Conservation (phyloP, 2,888 invertebrate species). For the Bibio marci region DNA sequence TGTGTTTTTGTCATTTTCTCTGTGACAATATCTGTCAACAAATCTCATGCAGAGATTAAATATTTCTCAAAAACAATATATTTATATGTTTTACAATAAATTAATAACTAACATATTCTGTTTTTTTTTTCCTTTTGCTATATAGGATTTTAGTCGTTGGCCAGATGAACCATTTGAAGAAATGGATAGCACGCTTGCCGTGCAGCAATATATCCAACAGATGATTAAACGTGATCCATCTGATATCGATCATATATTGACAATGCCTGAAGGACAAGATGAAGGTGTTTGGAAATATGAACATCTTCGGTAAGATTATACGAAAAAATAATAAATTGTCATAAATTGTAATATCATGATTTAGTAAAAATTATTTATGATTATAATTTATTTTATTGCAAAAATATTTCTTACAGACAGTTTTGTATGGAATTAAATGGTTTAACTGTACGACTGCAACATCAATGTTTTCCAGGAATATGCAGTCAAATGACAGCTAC, state of each 20-base stretch:
- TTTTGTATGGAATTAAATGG: constrained; percentile 99
- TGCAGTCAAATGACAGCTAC: constrained; percentile 99
- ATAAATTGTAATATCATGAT: not conserved
- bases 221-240: constrained; percentile 83
- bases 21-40: no score
- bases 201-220: constrained; percentile 98
- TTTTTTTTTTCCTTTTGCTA: no score
- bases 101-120: no score
- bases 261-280: constrained; percentile 93
- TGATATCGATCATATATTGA: constrained; percentile 85
- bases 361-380: not conserved
- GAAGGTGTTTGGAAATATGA: constrained; percentile 99
- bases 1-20: no score
- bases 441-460: constrained; percentile 88
- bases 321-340: not conserved
- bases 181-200: constrained; percentile 97
- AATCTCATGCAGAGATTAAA: no score
- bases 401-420: constrained; percentile 43
- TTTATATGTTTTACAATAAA: no score
- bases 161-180: constrained; percentile 96
- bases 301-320: constrained; percentile 57
- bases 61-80: no score
- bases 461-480: constrained; percentile 90
- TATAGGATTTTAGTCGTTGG: constrained; percentile 91
- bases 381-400: not conserved